Evolutionary conservation across 2,888 invertebrate genomes (phyloP).

Genomic region (Acronicta aceris): DNA sequence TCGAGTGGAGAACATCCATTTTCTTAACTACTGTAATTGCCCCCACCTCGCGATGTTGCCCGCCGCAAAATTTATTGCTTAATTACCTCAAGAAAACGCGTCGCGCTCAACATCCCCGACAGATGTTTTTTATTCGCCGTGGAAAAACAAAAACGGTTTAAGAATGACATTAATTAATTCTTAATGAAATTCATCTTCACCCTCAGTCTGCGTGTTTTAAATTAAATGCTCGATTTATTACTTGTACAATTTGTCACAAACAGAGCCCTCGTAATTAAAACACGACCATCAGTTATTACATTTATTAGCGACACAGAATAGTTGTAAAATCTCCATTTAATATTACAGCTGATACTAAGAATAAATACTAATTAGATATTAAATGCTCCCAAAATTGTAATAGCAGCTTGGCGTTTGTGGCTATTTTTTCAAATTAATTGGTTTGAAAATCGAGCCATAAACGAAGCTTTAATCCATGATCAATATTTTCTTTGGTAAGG

Average conservation of each 20-base stretch:
- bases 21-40: conserved; percentile 87
- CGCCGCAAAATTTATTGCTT: conserved; percentile 89
- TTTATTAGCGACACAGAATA: conserved; percentile 82
- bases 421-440: conserved; percentile 60
- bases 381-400: conserved; percentile 44
- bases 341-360: conserved; percentile 56
- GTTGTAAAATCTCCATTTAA: conserved; percentile 63
- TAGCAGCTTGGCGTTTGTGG: conserved; percentile 49
- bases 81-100: conserved; percentile 89
- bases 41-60: conserved; percentile 86
- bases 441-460: conserved; percentile 65
- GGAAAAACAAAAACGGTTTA: conserved; percentile 88
- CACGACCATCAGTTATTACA: conserved; percentile 78
- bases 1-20: conserved; percentile 82
- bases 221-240: conserved; percentile 87
- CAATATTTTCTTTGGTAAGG: conserved; percentile 84
- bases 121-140: conserved; percentile 88
- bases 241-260: conserved; percentile 87
- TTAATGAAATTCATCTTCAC: conserved; percentile 90
- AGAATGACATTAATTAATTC: conserved; percentile 90
- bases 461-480: conserved; percentile 40
- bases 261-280: conserved; percentile 78
- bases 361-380: conserved; percentile 63
- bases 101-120: conserved; percentile 77
- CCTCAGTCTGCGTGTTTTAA: conserved; percentile 85